Percentiles rank a stretch among this genome's conserved stretches.
phyloP scores from a whole-genome alignment of 2,113 vertebrate species.

The Mionectes macconnelli region DNA sequence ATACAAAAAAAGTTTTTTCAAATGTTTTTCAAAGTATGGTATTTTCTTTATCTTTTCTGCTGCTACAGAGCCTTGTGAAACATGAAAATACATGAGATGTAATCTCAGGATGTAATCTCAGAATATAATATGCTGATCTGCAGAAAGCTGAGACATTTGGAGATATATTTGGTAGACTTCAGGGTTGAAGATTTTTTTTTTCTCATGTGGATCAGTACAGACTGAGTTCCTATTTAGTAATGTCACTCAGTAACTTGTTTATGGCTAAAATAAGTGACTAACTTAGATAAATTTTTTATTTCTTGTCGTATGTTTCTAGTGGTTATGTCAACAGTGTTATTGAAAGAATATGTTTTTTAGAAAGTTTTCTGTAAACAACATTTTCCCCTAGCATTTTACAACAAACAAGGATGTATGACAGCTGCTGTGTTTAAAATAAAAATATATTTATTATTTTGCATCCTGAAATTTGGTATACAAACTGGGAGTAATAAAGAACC shows the following conservation, averaged over 20 bases:
- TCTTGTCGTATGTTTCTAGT: background rate
- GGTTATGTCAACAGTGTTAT: background rate
- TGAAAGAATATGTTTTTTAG: background rate
- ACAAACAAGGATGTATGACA: conserved; percentile 2
- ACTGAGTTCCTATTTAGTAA: background rate
- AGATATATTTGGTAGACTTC: background rate
- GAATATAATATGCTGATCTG: background rate
- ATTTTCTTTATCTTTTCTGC: background rate
- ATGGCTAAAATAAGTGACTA: background rate
- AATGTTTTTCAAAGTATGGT: background rate
- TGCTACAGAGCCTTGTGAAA: background rate
- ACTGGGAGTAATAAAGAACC: background rate
- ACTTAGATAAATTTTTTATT: background rate
- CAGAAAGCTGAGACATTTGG: background rate
- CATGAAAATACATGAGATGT: background rate
- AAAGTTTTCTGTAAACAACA: conserved; percentile 6
- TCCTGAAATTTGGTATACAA: background rate
- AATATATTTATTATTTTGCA: conserved; percentile 3
- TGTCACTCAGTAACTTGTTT: background rate
- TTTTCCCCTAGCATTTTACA: conserved; percentile 16
- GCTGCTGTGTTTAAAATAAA: conserved; percentile 35
- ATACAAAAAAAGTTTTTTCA: background rate
- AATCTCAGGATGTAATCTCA: background rate
- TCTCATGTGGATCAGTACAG: background rate
- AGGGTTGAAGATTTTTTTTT: background rate